Evolutionary conservation across 2,797 vertebrate genomes (phyloP), one percentile per base, ranked within the genome.

Genomic region (Tenualosa thibaudeaui): DNA sequence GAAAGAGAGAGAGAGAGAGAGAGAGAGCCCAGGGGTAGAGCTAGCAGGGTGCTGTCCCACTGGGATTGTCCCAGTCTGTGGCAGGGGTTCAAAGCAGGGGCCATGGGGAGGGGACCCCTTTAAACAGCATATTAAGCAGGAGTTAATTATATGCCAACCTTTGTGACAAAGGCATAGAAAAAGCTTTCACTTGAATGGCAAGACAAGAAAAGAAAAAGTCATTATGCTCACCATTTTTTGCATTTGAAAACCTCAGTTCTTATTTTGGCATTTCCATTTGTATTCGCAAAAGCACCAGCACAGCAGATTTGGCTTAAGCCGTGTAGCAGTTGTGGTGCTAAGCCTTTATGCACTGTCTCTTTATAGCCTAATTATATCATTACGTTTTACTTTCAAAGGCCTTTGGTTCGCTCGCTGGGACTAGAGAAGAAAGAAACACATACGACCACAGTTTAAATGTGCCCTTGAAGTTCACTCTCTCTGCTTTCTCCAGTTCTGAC

Each of bases 61-160:
- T 93, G 93, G 91, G 94, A 92, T 93, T 95, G 91, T 94, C 90
- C 91, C 90, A 85, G 91, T 90, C 90, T 91, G 91, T 94, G 94
- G 93, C 92, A 92, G 89, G 92, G 94, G 94, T 96, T 96, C 94
- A 96, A 95, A 96, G 95, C 92, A 91, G 90, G 91, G 93, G 85
- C 88, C 95, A 93, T 90, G 92, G 94, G 93, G 94, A 94, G 94
- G 91, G 93, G 93, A 94, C 91, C 91, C 91, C 93, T 94, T 95
- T 94, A 95, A 89, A 95, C 93, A 93, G 95, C 95, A 95, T 95
- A 96, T 96, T 96, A 96, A 96, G 93, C 93, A 95, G 93, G 93
- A 95, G 95, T 96, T 95, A 96, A 96, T 96, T 95, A 96, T 95
- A 96, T 93, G 94, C 95, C 93, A 94, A 94, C 91, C 93, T 92